phyloP scores from a whole-genome alignment of 2,113 vertebrate species.

The Paradoxurus hermaphroditus region DNA sequence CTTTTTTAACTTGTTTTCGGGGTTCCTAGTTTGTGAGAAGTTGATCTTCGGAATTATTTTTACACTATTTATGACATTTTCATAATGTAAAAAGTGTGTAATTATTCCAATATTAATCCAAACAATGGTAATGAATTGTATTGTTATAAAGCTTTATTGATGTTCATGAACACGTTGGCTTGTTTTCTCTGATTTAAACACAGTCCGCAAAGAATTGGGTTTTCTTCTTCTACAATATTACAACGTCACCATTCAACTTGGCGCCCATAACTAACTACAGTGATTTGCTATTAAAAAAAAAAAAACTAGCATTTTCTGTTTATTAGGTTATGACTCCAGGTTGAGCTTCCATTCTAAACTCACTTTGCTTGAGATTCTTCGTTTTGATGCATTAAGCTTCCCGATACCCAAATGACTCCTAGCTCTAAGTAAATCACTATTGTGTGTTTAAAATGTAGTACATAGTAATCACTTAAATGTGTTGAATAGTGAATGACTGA shows the following conservation, averaged over 20 bases:
- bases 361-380: background rate
- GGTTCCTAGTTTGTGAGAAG: slow-evolving; percentile 87
- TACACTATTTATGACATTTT: slow-evolving; percentile 93
- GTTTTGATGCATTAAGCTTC: background rate
- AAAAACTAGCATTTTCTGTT: background rate
- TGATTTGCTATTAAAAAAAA: background rate
- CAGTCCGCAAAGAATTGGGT: background rate
- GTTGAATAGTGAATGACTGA: too few relatives aligned
- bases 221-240: background rate
- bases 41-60: slow-evolving; percentile 92
- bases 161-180: slow-evolving; percentile 40
- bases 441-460: background rate
- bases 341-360: background rate
- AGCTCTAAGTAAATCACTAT: background rate
- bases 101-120: slow-evolving; percentile 88
- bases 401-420: background rate
- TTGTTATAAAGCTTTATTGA: slow-evolving; percentile 76
- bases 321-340: background rate
- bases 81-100: slow-evolving; percentile 90
- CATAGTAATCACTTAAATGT: background rate
- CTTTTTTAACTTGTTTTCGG: slow-evolving; percentile 83
- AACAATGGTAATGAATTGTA: slow-evolving; percentile 75
- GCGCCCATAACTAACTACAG: background rate
- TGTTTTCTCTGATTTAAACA: slow-evolving; percentile 57
- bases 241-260: background rate